Conservation (phyloP, 2,797 vertebrate genomes). For the Neomorphus geoffroyi region DNA sequence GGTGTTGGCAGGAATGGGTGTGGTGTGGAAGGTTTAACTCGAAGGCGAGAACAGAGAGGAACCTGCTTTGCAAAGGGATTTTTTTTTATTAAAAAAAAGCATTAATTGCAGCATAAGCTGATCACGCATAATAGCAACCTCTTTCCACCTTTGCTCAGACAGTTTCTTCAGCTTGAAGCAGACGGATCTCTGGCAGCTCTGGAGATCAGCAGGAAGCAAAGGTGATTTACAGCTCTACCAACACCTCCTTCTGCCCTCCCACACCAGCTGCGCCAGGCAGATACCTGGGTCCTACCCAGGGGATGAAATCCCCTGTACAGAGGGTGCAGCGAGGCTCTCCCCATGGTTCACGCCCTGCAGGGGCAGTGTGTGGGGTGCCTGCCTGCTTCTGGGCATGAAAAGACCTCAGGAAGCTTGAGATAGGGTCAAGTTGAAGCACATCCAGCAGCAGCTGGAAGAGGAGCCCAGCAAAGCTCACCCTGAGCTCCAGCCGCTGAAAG, state of each 20-base stretch:
- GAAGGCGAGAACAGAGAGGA: constrained; percentile 36
- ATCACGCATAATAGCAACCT: neutral
- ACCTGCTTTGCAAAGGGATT: constrained; percentile 31
- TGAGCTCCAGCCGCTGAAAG: neutral
- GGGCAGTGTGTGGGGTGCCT: neutral
- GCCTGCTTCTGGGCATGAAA: neutral
- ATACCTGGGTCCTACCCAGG: fast-evolving
- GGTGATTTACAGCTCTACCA: neutral
- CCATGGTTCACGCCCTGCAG: fast-evolving
- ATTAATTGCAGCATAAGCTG: neutral
- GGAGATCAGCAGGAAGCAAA: constrained; percentile 1
- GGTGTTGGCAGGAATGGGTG: constrained; percentile 63
- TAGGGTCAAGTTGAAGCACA: neutral
- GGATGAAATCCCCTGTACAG: neutral
- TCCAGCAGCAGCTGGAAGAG: neutral
- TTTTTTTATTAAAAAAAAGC: neutral
- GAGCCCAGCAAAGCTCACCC: neutral
- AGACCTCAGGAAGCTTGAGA: neutral
- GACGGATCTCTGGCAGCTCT: neutral
- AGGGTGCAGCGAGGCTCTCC: neutral
- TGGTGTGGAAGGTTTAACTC: constrained; percentile 58
- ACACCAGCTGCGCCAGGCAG: neutral
- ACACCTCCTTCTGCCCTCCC: neutral
- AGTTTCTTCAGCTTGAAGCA: neutral
- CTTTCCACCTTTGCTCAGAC: constrained; percentile 1